Evolutionary conservation across 2,888 invertebrate genomes (phyloP), one percentile per base, ranked within the genome.

Genomic region (Macaria liturata): DNA sequence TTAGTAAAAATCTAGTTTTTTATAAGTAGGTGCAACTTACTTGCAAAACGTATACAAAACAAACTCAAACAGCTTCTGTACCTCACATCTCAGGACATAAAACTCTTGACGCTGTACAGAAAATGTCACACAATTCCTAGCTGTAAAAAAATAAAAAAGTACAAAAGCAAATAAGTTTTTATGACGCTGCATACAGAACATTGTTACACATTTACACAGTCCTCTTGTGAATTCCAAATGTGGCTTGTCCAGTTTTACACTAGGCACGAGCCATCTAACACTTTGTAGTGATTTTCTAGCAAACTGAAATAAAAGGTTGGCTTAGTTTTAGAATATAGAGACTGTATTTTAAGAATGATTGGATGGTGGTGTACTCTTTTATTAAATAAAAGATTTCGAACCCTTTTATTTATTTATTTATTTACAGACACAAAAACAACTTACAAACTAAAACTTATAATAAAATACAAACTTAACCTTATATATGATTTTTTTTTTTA

Each of bases 1-100:
- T 20, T 20, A 20, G 20, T 20, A 20, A 20, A n/a, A 20, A 20
- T 20, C 20, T 20, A 37, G 34, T 67, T 71, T 65, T 62, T 55
- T 30, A 32, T 51, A 69, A 69, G 55, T 54, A 37, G 69, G 3
- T 37, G 37, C 20, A 1, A 20, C 20, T 20, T 20, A 20, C 20
- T 37, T 37, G 5, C 34, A 37, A 37, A 37, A 37, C 2, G 34
- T 6, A 37, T 37, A 37, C 34, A 37, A 37, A 37, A 37, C 7
- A 0, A 6, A 37, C 34, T 6, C 34, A 7, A 20, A 20, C 2
- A 20, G 20, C 20, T 20, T 20, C 20, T 20, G 2, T 20, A 20
- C 20, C 20, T 2, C 20, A 20, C 20, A 20, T 20, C 20, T 20
- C 20, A 20, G 20, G 2, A 20, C 20, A 20, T 20, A 20, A 20